A percentile compares a stretch with the other conserved stretches of the same genome.
These are phyloP conservation scores for Hyphantria cunea DNA, from an alignment of 1,140 invertebrate genomes.

Conservation along the genomic window DNA sequence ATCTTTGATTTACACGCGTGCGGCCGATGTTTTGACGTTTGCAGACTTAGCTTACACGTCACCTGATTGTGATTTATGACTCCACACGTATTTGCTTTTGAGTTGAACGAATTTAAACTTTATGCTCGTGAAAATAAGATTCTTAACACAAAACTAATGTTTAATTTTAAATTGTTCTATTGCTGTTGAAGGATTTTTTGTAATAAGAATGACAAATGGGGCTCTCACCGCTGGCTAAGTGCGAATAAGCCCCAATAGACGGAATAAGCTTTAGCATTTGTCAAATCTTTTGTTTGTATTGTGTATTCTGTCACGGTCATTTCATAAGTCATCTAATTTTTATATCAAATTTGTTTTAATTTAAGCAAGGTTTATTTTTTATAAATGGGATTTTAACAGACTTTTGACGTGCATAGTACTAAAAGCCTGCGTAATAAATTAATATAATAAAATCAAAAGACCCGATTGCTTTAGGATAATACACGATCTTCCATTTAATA, in stretches of 20 bases:
- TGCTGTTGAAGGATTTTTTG: constrained; percentile 14
- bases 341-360: too few relatives aligned
- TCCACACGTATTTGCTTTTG: background rate
- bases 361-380: too few relatives aligned
- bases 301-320: background rate
- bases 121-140: background rate
- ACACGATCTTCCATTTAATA: too few relatives aligned
- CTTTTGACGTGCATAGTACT: too few relatives aligned
- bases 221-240: constrained; percentile 5
- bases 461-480: too few relatives aligned
- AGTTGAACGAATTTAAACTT: background rate
- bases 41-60: constrained; percentile 25
- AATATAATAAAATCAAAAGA: too few relatives aligned
- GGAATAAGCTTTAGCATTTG: background rate
- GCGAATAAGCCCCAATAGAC: constrained; percentile 10
- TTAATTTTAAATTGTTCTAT: background rate
- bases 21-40: constrained; percentile 35
- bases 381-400: too few relatives aligned
- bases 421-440: too few relatives aligned
- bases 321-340: background rate
- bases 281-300: background rate
- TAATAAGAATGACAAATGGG: constrained; percentile 21
- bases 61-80: constrained; percentile 27
- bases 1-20: constrained; percentile 31
- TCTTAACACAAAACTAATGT: background rate